Evolutionary conservation across 2,888 invertebrate genomes (phyloP).

Genomic region (Brassicogethes aeneus): DNA sequence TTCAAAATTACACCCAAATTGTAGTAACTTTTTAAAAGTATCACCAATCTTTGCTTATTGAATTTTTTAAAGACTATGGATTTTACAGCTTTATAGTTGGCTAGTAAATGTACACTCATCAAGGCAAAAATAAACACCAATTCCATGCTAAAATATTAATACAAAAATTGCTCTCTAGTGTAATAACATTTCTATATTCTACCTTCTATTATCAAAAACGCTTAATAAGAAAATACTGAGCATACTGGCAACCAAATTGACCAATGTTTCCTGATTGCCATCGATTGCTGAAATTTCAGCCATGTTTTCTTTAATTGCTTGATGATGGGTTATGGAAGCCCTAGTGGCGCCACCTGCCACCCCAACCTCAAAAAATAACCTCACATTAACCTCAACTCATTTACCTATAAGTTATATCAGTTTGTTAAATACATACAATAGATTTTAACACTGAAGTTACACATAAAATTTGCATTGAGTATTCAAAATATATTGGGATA

Average conservation of each 20-base stretch:
- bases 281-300: constrained; percentile 94
- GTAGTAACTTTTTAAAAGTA: constrained; percentile 61
- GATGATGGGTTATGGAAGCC: constrained; percentile 88
- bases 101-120: constrained; percentile 70
- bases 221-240: constrained; percentile 69
- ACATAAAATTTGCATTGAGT: constrained; percentile 59
- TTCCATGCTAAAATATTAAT: constrained; percentile 50
- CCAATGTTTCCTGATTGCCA: constrained; percentile 93
- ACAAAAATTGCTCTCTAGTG: too few species aligned
- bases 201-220: constrained; percentile 43
- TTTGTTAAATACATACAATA: constrained; percentile 61
- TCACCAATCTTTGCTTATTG: constrained; percentile 68
- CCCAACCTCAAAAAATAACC: constrained; percentile 36
- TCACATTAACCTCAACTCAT: neutral
- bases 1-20: constrained; percentile 48
- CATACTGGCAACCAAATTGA: constrained; percentile 81
- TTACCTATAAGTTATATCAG: neutral
- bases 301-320: constrained; percentile 80
- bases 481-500: constrained; percentile 56
- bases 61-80: constrained; percentile 70
- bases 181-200: neutral
- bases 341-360: constrained; percentile 81
- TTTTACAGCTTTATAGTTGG: constrained; percentile 82
- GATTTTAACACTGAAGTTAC: constrained; percentile 70
- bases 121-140: constrained; percentile 66